These are phyloP conservation scores for Leptatherina wallacei DNA, from an alignment of 2,797 vertebrate genomes.

Conservation along the genomic window DNA sequence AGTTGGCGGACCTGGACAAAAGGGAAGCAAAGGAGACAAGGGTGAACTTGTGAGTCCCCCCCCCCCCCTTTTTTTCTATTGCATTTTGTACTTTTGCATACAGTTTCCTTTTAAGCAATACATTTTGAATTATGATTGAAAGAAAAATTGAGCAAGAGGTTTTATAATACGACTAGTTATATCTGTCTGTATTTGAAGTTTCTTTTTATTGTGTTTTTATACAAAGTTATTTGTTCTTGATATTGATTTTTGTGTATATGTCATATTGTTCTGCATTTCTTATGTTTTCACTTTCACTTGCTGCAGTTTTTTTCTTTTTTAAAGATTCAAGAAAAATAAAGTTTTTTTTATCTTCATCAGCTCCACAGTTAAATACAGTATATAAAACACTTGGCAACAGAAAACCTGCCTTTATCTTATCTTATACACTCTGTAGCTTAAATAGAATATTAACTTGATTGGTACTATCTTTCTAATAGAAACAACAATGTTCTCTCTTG, in stretches of 20 bases:
- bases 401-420: constrained; percentile 24
- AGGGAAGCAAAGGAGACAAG: constrained; percentile 97
- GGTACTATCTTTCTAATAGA: constrained; percentile 3
- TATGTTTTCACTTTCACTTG: no score
- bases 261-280: no score
- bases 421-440: constrained; percentile 17
- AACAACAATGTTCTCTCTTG: constrained; percentile 1
- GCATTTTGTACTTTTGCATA: background rate
- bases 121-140: constrained; percentile 14
- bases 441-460: constrained; percentile 33
- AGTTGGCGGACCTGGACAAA: constrained; percentile 97
- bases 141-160: constrained; percentile 2
- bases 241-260: no score
- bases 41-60: constrained; percentile 91
- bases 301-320: no score
- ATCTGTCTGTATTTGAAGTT: no score
- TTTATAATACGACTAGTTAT: no score
- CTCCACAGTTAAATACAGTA: no score
- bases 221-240: no score
- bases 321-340: no score
- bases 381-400: constrained; percentile 11
- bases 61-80: background rate
- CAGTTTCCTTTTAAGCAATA: constrained; percentile 5
- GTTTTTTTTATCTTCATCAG: no score
- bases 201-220: no score